Conservation (phyloP, 2,888 invertebrate genomes). For the Polyommatus icarus region DNA sequence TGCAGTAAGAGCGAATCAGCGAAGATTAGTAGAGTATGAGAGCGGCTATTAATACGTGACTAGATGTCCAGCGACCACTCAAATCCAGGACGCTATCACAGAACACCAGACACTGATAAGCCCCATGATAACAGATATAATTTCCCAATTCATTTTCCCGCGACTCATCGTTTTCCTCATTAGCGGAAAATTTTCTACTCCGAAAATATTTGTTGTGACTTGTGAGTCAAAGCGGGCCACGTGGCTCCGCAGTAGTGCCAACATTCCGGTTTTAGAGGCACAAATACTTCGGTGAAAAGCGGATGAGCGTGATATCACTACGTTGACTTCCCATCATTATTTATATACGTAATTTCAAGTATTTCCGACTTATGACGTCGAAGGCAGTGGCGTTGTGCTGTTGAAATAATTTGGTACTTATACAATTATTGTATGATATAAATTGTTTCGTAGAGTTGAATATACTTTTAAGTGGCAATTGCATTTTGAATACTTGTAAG, state of each 20-base stretch:
- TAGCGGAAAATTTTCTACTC: slow-evolving; percentile 5
- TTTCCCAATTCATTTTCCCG: slow-evolving; percentile 1
- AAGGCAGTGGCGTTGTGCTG: slow-evolving; percentile 31
- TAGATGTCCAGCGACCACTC: neutral
- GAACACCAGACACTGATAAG: neutral
- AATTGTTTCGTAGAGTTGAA: neutral
- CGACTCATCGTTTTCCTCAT: slow-evolving; percentile 1
- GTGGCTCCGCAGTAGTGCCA: slow-evolving; percentile 51
- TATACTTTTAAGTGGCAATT: slow-evolving; percentile 12
- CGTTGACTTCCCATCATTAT: slow-evolving; percentile 41
- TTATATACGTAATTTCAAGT: slow-evolving; percentile 35
- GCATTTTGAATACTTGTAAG: neutral
- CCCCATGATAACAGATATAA: neutral
- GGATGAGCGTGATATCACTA: slow-evolving; percentile 48
- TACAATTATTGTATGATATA: neutral
- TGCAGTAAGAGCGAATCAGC: neutral
- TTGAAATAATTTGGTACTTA: neutral
- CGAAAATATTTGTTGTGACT: slow-evolving; percentile 44
- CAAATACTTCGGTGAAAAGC: slow-evolving; percentile 47
- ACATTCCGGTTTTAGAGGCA: slow-evolving; percentile 59
- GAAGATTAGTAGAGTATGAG: neutral
- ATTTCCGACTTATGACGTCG: slow-evolving; percentile 38
- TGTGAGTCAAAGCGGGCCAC: slow-evolving; percentile 53
- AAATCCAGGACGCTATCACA: neutral
- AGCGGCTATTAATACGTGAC: neutral